These are phyloP conservation scores for Tupiocoris notatus DNA, from an alignment of 2,888 invertebrate genomes.

Conservation along the genomic window DNA sequence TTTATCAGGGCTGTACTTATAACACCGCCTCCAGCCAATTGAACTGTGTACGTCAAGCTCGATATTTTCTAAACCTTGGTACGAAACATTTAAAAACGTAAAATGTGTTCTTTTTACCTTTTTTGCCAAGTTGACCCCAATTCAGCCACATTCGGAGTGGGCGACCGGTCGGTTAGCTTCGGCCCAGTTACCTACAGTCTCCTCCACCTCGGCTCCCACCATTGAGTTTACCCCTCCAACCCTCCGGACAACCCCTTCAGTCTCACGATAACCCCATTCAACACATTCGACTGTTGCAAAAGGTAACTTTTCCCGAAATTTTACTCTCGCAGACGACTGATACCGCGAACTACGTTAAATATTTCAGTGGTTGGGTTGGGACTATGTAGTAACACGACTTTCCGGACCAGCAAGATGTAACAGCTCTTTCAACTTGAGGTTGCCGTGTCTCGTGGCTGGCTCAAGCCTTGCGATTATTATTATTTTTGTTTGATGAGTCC, in stretches of 20 bases:
- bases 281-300: background rate
- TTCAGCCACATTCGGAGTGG: background rate
- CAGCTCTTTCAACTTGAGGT: too few species aligned
- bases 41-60: background rate
- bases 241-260: background rate
- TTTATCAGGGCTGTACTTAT: background rate
- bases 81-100: background rate
- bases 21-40: background rate
- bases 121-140: background rate
- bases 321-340: too few species aligned
- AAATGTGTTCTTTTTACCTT: background rate
- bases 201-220: too few species aligned
- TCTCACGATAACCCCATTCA: background rate
- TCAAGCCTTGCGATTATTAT: too few species aligned
- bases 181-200: background rate
- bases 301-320: too few species aligned
- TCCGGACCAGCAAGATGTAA: too few species aligned
- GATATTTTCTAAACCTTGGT: background rate
- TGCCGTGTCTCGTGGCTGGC: too few species aligned
- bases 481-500: too few species aligned
- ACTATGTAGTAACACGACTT: too few species aligned
- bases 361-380: too few species aligned
- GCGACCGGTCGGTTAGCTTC: background rate
- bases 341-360: too few species aligned
- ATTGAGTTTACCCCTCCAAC: too few species aligned